A percentile compares a stretch with the other conserved stretches of the same genome.
phyloP scores from a whole-genome alignment of 2,113 vertebrate species.

The Piaya cayana region DNA sequence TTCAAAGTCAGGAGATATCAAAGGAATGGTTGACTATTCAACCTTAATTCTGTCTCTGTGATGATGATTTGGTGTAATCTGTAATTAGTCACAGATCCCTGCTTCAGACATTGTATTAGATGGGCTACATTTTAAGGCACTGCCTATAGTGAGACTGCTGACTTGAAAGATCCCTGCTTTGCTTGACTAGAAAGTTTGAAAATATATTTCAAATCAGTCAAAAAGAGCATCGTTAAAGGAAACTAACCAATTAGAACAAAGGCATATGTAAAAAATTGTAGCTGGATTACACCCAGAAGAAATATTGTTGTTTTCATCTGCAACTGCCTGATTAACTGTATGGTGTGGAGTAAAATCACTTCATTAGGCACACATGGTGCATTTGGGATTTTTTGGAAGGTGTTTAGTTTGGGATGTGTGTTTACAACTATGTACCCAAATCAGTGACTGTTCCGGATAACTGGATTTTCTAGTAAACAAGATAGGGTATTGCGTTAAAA shows the following conservation, averaged over 20 bases:
- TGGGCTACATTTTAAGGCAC: background rate
- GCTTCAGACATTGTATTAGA: conserved; percentile 60
- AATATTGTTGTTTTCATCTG: conserved; percentile 19
- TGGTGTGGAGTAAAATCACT: background rate
- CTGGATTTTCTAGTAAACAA: background rate
- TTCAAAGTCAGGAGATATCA: background rate
- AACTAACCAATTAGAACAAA: background rate
- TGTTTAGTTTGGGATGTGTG: background rate
- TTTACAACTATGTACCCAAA: background rate
- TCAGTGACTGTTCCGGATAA: background rate
- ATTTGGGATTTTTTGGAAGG: background rate
- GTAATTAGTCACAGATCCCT: conserved; percentile 42
- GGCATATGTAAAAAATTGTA: background rate
- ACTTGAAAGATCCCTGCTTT: background rate
- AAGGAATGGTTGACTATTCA: conserved; percentile 3
- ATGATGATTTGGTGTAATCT: conserved; percentile 44
- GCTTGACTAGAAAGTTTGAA: background rate
- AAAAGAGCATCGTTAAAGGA: background rate
- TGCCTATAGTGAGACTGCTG: background rate
- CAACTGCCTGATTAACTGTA: background rate
- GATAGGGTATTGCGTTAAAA: background rate
- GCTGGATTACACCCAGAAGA: conserved; percentile 39
- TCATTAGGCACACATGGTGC: background rate
- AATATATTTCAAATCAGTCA: background rate
- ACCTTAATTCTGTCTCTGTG: conserved; percentile 51